phyloP scores from a whole-genome alignment of 2,888 invertebrate species.

The Metacarcinus magister region DNA sequence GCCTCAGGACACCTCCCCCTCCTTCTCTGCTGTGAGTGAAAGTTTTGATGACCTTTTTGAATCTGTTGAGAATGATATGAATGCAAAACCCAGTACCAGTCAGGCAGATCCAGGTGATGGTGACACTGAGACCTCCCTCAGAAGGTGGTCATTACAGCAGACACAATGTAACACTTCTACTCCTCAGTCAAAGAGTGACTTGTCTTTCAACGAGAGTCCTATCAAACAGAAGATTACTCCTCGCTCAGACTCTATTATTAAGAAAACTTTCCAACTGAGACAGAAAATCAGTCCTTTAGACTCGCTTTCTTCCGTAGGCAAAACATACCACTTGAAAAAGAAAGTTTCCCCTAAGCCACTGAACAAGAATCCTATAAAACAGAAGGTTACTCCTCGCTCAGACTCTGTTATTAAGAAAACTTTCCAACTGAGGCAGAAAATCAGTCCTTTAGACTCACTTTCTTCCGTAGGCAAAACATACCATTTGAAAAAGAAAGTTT shows the following conservation, averaged over 20 bases:
- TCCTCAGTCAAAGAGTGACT: neutral
- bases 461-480: neutral
- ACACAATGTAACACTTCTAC: neutral
- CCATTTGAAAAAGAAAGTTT: neutral
- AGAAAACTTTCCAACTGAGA: neutral
- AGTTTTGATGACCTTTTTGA: neutral
- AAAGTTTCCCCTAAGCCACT: neutral
- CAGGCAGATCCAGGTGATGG: neutral
- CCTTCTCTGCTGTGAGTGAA: neutral
- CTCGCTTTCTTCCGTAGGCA: neutral
- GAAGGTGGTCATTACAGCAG: neutral
- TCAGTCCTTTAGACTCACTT: neutral
- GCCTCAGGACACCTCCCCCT: neutral
- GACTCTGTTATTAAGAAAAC: neutral
- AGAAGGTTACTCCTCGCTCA: neutral
- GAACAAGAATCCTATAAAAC: neutral
- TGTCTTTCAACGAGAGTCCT: neutral
- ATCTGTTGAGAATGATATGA: neutral
- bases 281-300: slow-evolving; percentile 21
- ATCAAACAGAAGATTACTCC: neutral
- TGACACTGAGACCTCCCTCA: neutral
- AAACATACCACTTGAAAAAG: neutral
- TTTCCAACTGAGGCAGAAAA: neutral
- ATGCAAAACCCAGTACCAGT: neutral
- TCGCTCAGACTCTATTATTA: neutral